Evolutionary conservation across 1,140 invertebrate species (phyloP).

Genomic region (Belonocnema kinseyi): DNA sequence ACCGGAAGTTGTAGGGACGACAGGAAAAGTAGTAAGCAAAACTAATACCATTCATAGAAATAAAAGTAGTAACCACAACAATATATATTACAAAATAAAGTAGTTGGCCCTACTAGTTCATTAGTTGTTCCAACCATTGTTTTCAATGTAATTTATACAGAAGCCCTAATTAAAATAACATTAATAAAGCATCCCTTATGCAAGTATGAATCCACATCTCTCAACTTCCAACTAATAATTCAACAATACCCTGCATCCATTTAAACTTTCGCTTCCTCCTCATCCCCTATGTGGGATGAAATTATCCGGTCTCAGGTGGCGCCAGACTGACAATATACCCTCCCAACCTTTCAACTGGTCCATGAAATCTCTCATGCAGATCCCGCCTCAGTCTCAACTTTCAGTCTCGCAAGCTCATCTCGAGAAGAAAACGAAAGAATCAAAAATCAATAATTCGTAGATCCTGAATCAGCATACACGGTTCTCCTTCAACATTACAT

Average conservation of each 20-base stretch:
- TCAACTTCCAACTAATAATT: neutral
- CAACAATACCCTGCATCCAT: neutral
- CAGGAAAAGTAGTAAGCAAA: too few species aligned
- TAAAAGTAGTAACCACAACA: too few species aligned
- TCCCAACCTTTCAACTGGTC: neutral
- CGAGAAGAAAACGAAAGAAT: slow-evolving; percentile 8
- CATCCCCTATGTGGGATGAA: neutral
- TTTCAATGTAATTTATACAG: too few species aligned
- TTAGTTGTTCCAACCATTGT: too few species aligned
- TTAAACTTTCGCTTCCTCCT: neutral
- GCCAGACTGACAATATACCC: neutral
- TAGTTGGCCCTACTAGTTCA: too few species aligned
- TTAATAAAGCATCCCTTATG: too few species aligned
- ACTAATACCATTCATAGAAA: too few species aligned
- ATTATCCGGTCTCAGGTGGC: slow-evolving; percentile 24
- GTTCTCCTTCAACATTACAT: neutral
- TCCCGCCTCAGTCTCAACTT: neutral
- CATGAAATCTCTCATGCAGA: slow-evolving; percentile 14
- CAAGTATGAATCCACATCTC: too few species aligned
- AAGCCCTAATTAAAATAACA: too few species aligned
- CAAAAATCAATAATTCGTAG: slow-evolving; percentile 3
- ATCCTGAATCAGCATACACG: neutral
- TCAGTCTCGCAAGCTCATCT: slow-evolving; percentile 31
- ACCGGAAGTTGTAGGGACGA: too few species aligned
- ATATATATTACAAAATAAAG: too few species aligned